A percentile compares a stretch with the other conserved stretches of the same genome.
phyloP scores from a whole-genome alignment of 1,140 invertebrate genomes.

The Zaprionus camerounensis region DNA sequence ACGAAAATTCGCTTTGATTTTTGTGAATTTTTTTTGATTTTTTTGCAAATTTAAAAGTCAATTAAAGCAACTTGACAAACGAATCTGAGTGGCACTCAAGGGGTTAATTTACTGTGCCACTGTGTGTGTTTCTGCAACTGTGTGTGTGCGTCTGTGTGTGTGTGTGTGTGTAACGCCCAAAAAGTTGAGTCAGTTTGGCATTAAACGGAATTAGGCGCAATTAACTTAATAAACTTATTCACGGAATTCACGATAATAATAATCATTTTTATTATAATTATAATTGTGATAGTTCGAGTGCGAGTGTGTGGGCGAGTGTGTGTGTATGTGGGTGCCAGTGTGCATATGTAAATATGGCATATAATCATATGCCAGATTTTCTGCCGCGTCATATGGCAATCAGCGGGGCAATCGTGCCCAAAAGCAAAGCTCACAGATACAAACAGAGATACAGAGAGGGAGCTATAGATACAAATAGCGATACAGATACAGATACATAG shows the following conservation, averaged over 20 bases:
- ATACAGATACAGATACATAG: background rate
- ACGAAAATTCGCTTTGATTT: conserved; percentile 75
- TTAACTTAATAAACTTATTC: conserved; percentile 51
- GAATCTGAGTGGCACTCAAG: conserved; percentile 74
- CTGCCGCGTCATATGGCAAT: conserved; percentile 73
- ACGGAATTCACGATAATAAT: conserved; percentile 47
- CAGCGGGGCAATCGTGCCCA: conserved; percentile 61
- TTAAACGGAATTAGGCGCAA: conserved; percentile 65
- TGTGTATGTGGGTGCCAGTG: background rate
- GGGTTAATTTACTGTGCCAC: conserved; percentile 71
- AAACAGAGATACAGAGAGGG: conserved; percentile 18
- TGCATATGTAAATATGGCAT: conserved; percentile 38
- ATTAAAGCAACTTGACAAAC: conserved; percentile 79
- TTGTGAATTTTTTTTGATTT: conserved; percentile 44
- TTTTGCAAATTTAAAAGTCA: conserved; percentile 76
- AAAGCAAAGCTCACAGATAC: conserved; percentile 47
- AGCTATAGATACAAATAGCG: conserved; percentile 13
- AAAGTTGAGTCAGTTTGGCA: conserved; percentile 39
- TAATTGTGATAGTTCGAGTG: too few relatives aligned
- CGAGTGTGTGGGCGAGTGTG: background rate
- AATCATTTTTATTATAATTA: too few relatives aligned
- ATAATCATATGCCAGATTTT: conserved; percentile 69
- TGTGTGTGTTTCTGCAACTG: conserved; percentile 16
- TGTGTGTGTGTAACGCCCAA: conserved; percentile 20
- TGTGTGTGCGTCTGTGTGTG: background rate